Conservation (phyloP, 2,888 invertebrate genomes). For the Epicampocera succincta region DNA sequence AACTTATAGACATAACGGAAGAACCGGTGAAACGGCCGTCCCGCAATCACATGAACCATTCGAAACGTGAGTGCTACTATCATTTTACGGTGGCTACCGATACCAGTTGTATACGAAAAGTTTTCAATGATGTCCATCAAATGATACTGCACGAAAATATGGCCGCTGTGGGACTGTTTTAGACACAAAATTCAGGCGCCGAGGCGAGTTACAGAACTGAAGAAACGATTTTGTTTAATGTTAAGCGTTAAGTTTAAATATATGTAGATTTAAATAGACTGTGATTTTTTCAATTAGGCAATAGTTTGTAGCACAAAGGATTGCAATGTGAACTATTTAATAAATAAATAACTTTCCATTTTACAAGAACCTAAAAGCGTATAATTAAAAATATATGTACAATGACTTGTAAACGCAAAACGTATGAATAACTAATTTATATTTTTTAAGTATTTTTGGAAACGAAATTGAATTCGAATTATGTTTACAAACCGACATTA, state of each 20-base stretch:
- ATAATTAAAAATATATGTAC: too few relatives aligned
- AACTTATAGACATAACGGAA: slow-evolving; percentile 85
- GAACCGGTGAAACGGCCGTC: slow-evolving; percentile 82
- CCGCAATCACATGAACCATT: slow-evolving; percentile 78
- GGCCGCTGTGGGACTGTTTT: slow-evolving; percentile 81
- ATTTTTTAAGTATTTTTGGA: too few relatives aligned
- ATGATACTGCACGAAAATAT: slow-evolving; percentile 84
- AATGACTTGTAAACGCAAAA: too few relatives aligned
- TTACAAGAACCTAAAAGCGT: background rate
- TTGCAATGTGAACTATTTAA: background rate
- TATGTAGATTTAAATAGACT: slow-evolving; percentile 34
- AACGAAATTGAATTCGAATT: too few relatives aligned
- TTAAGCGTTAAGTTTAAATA: slow-evolving; percentile 9
- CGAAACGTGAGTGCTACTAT: slow-evolving; percentile 85
- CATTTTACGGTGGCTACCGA: slow-evolving; percentile 90
- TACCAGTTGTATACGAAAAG: slow-evolving; percentile 87
- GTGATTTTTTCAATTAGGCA: slow-evolving; percentile 58
- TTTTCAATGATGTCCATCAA: slow-evolving; percentile 88
- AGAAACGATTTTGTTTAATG: background rate
- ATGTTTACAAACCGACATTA: too few relatives aligned
- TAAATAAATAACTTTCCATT: background rate
- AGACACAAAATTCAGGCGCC: background rate
- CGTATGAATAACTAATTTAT: too few relatives aligned
- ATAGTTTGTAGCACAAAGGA: slow-evolving; percentile 24
- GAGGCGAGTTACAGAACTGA: too few relatives aligned